Base-by-base conservation (phyloP, 2,888 invertebrate species). In the Seira sanloemensis region DNA sequence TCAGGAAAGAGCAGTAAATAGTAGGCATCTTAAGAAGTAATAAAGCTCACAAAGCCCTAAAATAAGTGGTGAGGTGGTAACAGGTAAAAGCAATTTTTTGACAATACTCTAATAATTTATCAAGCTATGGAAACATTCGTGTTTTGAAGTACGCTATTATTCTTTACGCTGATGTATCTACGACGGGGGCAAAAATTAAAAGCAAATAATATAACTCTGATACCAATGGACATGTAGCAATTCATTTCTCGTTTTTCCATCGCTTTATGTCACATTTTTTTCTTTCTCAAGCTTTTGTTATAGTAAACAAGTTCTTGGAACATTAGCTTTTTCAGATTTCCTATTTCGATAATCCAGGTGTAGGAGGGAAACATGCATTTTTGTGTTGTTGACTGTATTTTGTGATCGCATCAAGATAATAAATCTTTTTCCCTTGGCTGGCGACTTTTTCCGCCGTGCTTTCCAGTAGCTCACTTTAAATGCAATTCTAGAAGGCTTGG, bases 341-440 rank as follows among this genome's bases (percentile, higher is more conserved):
- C 12, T 12, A 4, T 12, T 37, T 37, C 4, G 12, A 7, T 4
- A 37, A 4, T 37, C 5, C 12, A 7, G 9, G 7, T 58, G 58
- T 58, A 58, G 18, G 58, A 58, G 58, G 18, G 2, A 58, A 58
- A 58, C 58, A n/a, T 58, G 37, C 37, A 58, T n/a, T 58, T 58
- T 58, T 12, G 9, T 58, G n/a, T n/a, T n/a, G n/a, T n/a, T n/a
- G n/a, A n/a, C n/a, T n/a, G n/a, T 18, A 58, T 58, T n/a, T 58
- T 2, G 16, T 58, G 2, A 7, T 37, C 4, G 2, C 58, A 72
- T 27, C 74, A 26, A 19, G 74, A 21, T 65, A 62, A 74, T 74
- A 74, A 74, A 74, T 74, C 74, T 74, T 21, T 74, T 62, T 74
- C 74, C n/a, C n/a, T n/a, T 62, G 65, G 37, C 58, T 58, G 9